Percentiles rank a stretch among this genome's conserved stretches.
These are phyloP conservation scores for Virgularia gustaviana DNA, from an alignment of 92 coral and sea anemone species.

Conservation along the genomic window DNA sequence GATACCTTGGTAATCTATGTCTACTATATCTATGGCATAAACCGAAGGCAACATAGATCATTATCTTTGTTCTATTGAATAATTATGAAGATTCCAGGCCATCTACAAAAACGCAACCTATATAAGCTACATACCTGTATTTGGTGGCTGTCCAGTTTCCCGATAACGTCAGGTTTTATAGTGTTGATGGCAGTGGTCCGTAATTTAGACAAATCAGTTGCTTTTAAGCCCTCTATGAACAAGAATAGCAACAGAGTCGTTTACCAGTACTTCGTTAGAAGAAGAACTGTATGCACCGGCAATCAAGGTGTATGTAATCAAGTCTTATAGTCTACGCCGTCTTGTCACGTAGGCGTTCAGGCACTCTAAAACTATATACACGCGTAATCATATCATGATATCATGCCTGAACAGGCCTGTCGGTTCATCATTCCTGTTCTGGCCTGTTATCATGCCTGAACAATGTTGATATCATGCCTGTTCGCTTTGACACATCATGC, in stretches of 20 bases:
- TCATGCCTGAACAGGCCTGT: no score
- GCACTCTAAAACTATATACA: not conserved
- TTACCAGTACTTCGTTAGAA: not conserved
- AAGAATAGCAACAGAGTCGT: not conserved
- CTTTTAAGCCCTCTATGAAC: conserved; percentile 61
- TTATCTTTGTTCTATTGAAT: not conserved
- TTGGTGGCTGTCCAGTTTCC: conserved; percentile 59
- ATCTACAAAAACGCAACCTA: no score
- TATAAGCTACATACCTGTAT: conserved; percentile 52
- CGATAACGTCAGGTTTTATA: conserved; percentile 71
- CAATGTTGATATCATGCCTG: no score
- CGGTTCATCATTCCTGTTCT: no score
- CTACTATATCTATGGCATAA: no score
- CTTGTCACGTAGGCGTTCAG: no score
- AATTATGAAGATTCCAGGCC: no score
- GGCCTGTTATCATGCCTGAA: no score
- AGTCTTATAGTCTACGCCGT: no score
- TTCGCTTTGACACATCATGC: not conserved
- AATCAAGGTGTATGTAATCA: no score
- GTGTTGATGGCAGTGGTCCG: conserved; percentile 68
- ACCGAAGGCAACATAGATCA: not conserved
- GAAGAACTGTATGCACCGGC: not conserved
- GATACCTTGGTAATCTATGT: no score
- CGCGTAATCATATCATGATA: not conserved
- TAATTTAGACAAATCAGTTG: conserved; percentile 68